These are phyloP conservation scores for Belonocnema kinseyi DNA, from an alignment of 1,140 invertebrate species.

Conservation along the genomic window DNA sequence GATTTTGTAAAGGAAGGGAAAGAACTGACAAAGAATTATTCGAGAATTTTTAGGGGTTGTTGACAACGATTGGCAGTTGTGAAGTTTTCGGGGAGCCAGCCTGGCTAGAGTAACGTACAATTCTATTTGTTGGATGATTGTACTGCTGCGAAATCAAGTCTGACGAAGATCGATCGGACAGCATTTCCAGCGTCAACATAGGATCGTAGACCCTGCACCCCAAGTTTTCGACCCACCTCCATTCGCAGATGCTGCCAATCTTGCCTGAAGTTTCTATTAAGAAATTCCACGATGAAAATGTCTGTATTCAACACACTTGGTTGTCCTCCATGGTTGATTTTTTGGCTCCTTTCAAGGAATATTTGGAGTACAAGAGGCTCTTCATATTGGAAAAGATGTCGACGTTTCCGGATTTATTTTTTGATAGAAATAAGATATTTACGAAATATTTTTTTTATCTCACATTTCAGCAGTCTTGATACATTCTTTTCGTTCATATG, in stretches of 20 bases:
- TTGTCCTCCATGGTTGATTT: neutral
- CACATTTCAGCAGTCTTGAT: neutral
- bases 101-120: slow-evolving; percentile 66
- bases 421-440: neutral
- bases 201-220: slow-evolving; percentile 57
- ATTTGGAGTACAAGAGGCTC: neutral
- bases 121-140: slow-evolving; percentile 76
- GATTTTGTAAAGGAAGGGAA: slow-evolving; percentile 33
- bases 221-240: slow-evolving; percentile 54
- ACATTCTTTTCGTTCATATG: too few relatives aligned
- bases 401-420: too few relatives aligned
- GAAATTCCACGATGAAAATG: slow-evolving; percentile 66
- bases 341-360: neutral
- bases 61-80: slow-evolving; percentile 72
- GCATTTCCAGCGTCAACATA: slow-evolving; percentile 74
- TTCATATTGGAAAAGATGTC: too few relatives aligned
- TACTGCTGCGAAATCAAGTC: slow-evolving; percentile 75
- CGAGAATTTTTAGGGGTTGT: slow-evolving; percentile 54
- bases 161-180: slow-evolving; percentile 75
- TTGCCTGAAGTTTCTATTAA: slow-evolving; percentile 72
- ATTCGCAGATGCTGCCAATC: slow-evolving; percentile 72
- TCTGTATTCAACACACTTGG: slow-evolving; percentile 31
- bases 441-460: neutral
- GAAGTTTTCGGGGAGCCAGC: slow-evolving; percentile 62
- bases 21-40: slow-evolving; percentile 23